Percentiles rank a stretch among this genome's conserved stretches.
These are phyloP conservation scores for Mus spretus DNA, from an alignment of 2,797 vertebrate species.

Conservation along the genomic window DNA sequence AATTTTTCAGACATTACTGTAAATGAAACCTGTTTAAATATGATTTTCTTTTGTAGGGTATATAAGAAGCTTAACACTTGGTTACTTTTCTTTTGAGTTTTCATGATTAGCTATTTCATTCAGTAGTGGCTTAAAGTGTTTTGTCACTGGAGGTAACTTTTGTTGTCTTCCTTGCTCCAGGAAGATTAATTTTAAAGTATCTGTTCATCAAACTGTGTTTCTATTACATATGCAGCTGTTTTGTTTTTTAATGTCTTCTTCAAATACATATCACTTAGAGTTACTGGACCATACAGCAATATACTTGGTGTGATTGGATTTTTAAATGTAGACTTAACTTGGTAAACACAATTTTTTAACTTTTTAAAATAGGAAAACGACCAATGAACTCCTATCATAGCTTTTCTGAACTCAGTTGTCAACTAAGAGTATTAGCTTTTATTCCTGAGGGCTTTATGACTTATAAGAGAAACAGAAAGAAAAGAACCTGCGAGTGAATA, in stretches of 20 bases:
- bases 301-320: not conserved
- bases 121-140: conserved; percentile 19
- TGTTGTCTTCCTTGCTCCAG: not conserved
- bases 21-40: conserved; percentile 56
- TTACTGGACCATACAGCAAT: not conserved
- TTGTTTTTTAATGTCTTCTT: conserved; percentile 47
- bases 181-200: conserved; percentile 38
- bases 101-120: conserved; percentile 40
- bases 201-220: not conserved
- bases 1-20: conserved; percentile 54
- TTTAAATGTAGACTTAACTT: conserved; percentile 14
- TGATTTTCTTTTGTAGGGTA: conserved; percentile 43
- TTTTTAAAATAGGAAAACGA: conserved; percentile 19
- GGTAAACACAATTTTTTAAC: not conserved
- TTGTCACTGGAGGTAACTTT: conserved; percentile 14
- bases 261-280: not conserved
- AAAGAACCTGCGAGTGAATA: not conserved
- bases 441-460: not conserved
- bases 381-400: not conserved
- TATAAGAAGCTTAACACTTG: not conserved
- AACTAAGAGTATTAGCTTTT: not conserved
- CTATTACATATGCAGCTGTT: conserved; percentile 19
- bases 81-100: not conserved
- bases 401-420: conserved; percentile 1
- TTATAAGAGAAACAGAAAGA: not conserved